Evolutionary conservation across 2,113 vertebrate species (phyloP).

Genomic region (Chauna torquata): DNA sequence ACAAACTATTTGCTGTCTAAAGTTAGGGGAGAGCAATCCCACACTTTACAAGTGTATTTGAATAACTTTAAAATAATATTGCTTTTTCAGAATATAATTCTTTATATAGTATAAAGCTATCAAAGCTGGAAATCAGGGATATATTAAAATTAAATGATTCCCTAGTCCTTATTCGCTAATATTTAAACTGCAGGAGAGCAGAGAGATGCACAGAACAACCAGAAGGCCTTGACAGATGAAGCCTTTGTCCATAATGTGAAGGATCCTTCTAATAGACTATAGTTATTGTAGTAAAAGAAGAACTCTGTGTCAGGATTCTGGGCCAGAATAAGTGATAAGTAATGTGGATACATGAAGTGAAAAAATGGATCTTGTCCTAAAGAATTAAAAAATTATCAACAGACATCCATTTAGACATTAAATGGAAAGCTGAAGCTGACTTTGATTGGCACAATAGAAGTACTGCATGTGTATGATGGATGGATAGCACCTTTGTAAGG

Average conservation of each 20-base stretch:
- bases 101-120: neutral
- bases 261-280: neutral
- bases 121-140: neutral
- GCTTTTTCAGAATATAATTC: neutral
- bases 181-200: neutral
- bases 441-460: slow-evolving; percentile 14
- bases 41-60: accelerated
- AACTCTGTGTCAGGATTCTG: neutral
- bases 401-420: neutral
- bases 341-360: neutral
- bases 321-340: neutral
- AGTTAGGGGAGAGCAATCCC: neutral
- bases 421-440: neutral
- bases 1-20: neutral
- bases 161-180: neutral
- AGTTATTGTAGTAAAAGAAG: neutral
- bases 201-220: neutral
- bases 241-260: neutral
- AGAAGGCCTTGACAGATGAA: neutral
- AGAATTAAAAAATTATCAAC: slow-evolving; percentile 29
- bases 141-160: neutral
- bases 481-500: neutral
- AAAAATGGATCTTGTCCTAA: neutral
- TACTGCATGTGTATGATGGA: neutral
- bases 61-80: neutral